A percentile compares a stretch with the other conserved stretches of the same genome.
Evolutionary conservation across 2,888 invertebrate genomes (phyloP).

Genomic region (Dascillus cervinus): DNA sequence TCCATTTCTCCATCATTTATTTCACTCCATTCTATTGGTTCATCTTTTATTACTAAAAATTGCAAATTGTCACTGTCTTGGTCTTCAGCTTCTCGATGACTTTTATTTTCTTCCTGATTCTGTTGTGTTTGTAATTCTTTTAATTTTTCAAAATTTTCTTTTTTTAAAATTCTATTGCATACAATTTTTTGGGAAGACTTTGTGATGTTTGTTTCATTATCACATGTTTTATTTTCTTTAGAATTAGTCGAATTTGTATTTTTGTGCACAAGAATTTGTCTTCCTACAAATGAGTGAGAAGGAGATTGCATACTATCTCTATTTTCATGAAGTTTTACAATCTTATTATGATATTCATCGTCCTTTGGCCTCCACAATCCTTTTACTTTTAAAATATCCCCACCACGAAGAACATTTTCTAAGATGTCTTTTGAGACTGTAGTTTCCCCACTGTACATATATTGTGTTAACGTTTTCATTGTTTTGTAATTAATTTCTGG

Average conservation of each 20-base stretch:
- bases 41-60: conserved; percentile 47
- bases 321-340: conserved; percentile 13
- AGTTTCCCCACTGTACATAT: conserved; percentile 76
- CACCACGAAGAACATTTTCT: conserved; percentile 72
- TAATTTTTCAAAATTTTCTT: too few relatives aligned
- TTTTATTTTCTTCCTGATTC: neutral
- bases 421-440: conserved; percentile 80
- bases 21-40: conserved; percentile 68
- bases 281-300: neutral
- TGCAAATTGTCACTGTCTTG: conserved; percentile 26
- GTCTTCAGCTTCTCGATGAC: neutral
- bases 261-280: neutral
- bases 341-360: conserved; percentile 30
- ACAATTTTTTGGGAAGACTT: neutral
- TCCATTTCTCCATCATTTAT: conserved; percentile 51
- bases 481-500: conserved; percentile 75
- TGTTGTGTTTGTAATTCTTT: neutral
- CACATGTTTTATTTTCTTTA: too few relatives aligned
- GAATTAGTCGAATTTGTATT: neutral
- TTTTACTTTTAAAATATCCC: conserved; percentile 72
- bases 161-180: too few relatives aligned
- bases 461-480: conserved; percentile 72
- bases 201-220: neutral
- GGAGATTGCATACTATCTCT: neutral
- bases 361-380: conserved; percentile 69